Evolutionary conservation across 2,113 vertebrate species (phyloP).

Genomic region (Crotalus helleri): DNA sequence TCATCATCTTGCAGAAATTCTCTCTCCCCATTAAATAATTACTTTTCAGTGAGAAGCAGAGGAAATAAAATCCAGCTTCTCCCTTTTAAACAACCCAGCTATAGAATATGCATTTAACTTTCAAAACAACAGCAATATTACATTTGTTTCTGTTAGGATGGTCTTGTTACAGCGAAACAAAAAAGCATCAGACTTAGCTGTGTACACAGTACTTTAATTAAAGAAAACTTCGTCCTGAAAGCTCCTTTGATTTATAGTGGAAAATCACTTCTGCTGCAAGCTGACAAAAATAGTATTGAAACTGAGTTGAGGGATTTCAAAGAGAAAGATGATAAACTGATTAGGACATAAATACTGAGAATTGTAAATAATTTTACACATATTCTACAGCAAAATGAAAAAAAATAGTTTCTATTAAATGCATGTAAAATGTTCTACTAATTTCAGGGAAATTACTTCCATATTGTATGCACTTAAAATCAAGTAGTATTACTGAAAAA

Average conservation of each 20-base stretch:
- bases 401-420: neutral
- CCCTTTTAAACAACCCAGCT: neutral
- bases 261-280: conserved; percentile 33
- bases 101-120: neutral
- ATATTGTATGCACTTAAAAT: conserved; percentile 39
- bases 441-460: conserved; percentile 32
- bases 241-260: conserved; percentile 22
- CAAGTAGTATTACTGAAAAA: conserved; percentile 42
- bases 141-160: conserved; percentile 27
- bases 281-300: conserved; percentile 25
- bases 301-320: neutral
- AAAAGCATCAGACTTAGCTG: conserved; percentile 15
- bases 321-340: neutral
- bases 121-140: neutral
- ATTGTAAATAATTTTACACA: neutral
- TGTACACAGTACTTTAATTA: neutral
- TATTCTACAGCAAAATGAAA: neutral
- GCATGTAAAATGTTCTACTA: conserved; percentile 8
- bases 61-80: neutral
- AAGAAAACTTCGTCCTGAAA: conserved; percentile 30
- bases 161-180: conserved; percentile 7
- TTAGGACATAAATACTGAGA: neutral
- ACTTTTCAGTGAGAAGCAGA: conserved; percentile 24
- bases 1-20: neutral
- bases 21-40: neutral